Evolutionary conservation across 2,113 vertebrate species (phyloP), one percentile per base, ranked within the genome.

Genomic region (Neotoma lepida): DNA sequence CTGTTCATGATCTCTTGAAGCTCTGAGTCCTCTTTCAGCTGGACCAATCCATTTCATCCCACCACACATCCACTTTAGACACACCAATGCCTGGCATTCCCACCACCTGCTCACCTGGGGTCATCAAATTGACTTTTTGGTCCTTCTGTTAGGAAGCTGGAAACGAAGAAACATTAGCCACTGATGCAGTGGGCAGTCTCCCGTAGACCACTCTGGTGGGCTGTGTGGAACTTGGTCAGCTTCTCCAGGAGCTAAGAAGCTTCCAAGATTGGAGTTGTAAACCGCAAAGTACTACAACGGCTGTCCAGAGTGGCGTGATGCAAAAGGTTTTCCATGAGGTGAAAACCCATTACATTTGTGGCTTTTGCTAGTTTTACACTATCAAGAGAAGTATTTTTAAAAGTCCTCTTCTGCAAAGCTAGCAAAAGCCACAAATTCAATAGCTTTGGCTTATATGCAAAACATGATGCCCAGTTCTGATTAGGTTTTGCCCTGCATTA

Each of bases 301-400:
- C 89, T 97, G 93, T 90, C 76, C 88, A 87, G 94, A 91, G 93
- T 73, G 90, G 77, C 84, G 93, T 63, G 68, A 95, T 86, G 96
- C 89, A 94, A 97, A 95, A 96, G 92, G 96, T 93, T 97, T 96
- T 96, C 95, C 93, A 92, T 86, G 96, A 90, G 96, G 96, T 94
- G 68, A 93, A 96, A 97, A 95, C 93, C 96, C 91, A 96, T 96
- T 96, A 97, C 94, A 98, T 98, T 97, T 98, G 98, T 96, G 94
- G 96, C 94, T 98, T 98, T 97, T 97, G 98, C 96, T 96, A 98
- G 96, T 98, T 98, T 98, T 97, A 88, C 78, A 94, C n/a, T n/a
- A n/a, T 96, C 91, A 97, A 97, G 97, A 93, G 90, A 96, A 95
- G 96, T 97, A 95, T 68, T 92, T 97, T 96, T 17, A 17, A 96